phyloP scores from a whole-genome alignment of 2,888 invertebrate genomes.

The Norana najaformis region DNA sequence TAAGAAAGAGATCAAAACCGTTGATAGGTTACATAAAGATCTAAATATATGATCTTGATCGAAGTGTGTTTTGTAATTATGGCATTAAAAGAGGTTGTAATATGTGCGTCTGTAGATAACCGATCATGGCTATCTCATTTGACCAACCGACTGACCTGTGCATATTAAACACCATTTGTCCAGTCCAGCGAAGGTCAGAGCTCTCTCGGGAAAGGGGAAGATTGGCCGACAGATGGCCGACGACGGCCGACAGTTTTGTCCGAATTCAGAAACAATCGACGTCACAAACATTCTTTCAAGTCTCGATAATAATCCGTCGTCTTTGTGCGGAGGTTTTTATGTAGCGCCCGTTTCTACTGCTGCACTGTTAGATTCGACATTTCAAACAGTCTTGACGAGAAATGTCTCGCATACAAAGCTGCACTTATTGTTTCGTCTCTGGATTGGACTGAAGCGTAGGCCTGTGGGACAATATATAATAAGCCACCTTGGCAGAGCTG shows the following conservation, averaged over 20 bases:
- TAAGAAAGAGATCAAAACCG: too few species aligned
- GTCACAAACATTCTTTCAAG: slow-evolving; percentile 13
- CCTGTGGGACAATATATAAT: too few species aligned
- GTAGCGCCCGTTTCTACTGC: background rate
- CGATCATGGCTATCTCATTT: background rate
- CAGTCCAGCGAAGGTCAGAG: background rate
- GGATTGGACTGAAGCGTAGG: background rate
- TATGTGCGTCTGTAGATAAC: background rate
- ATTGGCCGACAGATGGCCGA: background rate
- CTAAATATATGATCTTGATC: too few species aligned
- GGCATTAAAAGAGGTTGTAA: background rate
- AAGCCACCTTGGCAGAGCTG: background rate
- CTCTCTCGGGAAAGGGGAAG: background rate
- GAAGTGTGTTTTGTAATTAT: background rate
- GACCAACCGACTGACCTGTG: background rate
- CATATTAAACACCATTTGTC: slow-evolving; percentile 13
- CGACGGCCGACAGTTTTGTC: background rate
- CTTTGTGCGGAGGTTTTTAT: background rate
- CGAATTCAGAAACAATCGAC: background rate
- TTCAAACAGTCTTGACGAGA: background rate
- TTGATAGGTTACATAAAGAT: too few species aligned
- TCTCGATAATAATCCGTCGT: background rate
- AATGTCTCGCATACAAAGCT: background rate
- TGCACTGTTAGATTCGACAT: background rate
- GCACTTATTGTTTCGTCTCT: background rate